These are phyloP conservation scores for Smutsia temminckii DNA, from an alignment of 2,797 vertebrate genomes.

Conservation along the genomic window DNA sequence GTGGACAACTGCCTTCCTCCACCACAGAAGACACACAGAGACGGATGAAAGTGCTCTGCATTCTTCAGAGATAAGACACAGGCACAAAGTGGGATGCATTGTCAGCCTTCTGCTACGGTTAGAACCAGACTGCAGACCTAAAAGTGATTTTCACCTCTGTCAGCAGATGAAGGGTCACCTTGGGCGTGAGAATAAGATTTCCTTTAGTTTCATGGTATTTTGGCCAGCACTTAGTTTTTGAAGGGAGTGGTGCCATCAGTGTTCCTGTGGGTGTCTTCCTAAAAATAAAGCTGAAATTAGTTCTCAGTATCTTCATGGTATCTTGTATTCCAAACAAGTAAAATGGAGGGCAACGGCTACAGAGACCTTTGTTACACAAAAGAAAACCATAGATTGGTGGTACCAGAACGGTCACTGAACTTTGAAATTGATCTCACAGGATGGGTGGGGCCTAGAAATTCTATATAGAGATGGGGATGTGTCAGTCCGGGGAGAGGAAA, in stretches of 20 bases:
- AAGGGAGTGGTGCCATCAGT: neutral
- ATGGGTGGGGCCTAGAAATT: neutral
- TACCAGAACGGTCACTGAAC: neutral
- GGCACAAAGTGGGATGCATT: neutral
- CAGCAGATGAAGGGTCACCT: neutral
- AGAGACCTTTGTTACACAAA: neutral
- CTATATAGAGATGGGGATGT: too few species aligned
- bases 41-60: neutral
- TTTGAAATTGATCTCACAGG: neutral
- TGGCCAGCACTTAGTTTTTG: neutral
- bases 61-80: neutral
- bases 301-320: neutral
- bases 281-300: conserved; percentile 41
- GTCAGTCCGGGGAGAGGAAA: too few species aligned
- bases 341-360: neutral
- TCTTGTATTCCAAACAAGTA: conserved; percentile 20
- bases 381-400: neutral
- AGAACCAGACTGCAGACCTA: neutral
- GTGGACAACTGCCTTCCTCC: neutral
- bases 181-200: neutral
- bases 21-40: neutral
- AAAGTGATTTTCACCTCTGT: neutral
- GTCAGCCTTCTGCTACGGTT: neutral
- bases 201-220: neutral
- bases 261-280: neutral